Evolutionary conservation across 2,113 vertebrate genomes (phyloP).

Genomic region (Ivindomyrus marchei): DNA sequence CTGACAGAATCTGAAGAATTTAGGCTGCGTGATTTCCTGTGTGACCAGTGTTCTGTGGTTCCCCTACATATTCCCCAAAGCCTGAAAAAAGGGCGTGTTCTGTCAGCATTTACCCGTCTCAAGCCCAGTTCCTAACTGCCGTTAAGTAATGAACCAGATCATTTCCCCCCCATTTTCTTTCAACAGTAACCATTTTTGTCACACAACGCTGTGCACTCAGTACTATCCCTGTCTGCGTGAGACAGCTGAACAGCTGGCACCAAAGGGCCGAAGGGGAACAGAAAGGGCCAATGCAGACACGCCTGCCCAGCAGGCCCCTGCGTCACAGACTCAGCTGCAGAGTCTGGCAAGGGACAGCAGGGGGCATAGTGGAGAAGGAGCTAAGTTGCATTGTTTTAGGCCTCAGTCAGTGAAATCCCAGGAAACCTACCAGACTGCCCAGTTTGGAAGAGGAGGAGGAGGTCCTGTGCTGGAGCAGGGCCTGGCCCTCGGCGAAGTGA

Average conservation of each 20-base stretch:
- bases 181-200: not conserved
- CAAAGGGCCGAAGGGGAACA: not conserved
- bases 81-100: not conserved
- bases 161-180: not conserved
- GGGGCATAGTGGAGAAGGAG: not conserved
- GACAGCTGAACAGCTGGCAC: not conserved
- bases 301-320: not conserved
- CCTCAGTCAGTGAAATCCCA: not conserved
- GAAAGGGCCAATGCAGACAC: not conserved
- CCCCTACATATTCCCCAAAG: not conserved
- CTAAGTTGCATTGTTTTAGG: not conserved
- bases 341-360: not conserved
- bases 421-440: constrained; percentile 85
- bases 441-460: constrained; percentile 90
- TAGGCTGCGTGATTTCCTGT: not conserved
- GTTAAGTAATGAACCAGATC: not conserved
- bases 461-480: constrained; percentile 76
- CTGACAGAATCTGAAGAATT: not conserved
- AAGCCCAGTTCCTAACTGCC: not conserved
- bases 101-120: not conserved
- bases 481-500: constrained; percentile 61
- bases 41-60: not conserved
- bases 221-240: not conserved
- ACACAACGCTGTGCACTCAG: not conserved
- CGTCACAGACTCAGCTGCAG: not conserved